Evolutionary conservation across 2,797 vertebrate species (phyloP).

Genomic region (Echiichthys vipera): DNA sequence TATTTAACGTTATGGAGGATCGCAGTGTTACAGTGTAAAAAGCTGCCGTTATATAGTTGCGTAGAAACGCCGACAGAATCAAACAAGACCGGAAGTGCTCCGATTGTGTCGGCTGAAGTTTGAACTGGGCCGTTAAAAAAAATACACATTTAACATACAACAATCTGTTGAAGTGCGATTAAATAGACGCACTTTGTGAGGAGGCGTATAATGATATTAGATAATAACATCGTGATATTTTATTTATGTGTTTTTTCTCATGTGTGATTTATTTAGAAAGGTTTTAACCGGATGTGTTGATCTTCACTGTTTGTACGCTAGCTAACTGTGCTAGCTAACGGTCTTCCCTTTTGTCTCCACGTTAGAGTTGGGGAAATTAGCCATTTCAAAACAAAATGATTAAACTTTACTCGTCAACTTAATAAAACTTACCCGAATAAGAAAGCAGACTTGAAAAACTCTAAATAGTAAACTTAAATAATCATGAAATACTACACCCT

Average conservation of each 20-base stretch:
- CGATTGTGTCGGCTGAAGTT: slow-evolving; percentile 31
- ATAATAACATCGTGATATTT: accelerated
- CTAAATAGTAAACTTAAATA: accelerated
- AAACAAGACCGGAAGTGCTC: slow-evolving; percentile 55
- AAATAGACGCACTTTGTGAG: accelerated
- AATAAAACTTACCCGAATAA: background rate
- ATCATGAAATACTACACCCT: background rate
- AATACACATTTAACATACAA: accelerated
- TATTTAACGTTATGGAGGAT: too few relatives aligned
- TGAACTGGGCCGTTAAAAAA: slow-evolving; percentile 19
- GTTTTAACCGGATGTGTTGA: slow-evolving; percentile 38
- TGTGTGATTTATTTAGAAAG: slow-evolving; percentile 37
- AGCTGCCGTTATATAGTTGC: slow-evolving; percentile 18
- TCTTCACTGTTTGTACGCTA: slow-evolving; percentile 16
- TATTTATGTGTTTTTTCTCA: background rate
- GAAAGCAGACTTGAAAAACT: background rate
- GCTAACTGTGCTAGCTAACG: slow-evolving; percentile 35
- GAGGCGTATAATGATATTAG: accelerated
- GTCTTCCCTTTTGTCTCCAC: background rate
- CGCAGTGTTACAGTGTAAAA: background rate
- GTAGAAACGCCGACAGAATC: too few relatives aligned
- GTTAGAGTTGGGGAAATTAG: background rate
- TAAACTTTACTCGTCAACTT: accelerated
- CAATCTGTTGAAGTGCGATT: accelerated
- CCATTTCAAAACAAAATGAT: background rate